Evolutionary conservation across 2,797 vertebrate genomes (phyloP).

Genomic region (Propithecus deckenii): DNA sequence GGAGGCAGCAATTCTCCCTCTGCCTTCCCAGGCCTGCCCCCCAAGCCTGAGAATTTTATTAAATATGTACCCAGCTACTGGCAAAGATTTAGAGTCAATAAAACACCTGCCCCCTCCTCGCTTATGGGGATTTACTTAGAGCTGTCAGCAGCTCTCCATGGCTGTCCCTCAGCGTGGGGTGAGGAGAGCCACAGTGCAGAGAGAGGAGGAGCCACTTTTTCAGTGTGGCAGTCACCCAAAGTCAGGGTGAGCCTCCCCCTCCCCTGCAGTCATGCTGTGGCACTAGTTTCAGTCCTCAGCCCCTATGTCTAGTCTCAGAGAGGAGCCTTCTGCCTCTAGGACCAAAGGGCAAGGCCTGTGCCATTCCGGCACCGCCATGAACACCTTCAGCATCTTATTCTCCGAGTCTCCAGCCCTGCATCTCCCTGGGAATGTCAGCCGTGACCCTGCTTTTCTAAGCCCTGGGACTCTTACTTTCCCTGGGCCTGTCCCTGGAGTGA

Average conservation of each 20-base stretch:
- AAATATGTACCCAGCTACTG: constrained; percentile 52
- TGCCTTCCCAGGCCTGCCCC: neutral
- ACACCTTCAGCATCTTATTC: neutral
- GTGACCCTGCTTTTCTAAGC: neutral
- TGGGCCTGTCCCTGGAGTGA: neutral
- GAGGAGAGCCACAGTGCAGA: neutral
- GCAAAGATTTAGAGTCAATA: constrained; percentile 61
- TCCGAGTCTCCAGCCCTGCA: neutral
- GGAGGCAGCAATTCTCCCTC: constrained; percentile 58
- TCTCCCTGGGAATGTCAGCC: neutral
- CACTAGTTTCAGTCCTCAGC: neutral
- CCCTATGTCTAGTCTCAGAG: neutral
- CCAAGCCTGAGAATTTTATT: constrained; percentile 50
- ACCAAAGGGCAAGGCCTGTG: neutral
- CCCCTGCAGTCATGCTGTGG: rapidly evolving
- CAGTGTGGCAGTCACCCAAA: neutral
- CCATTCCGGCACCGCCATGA: rapidly evolving
- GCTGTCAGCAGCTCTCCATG: neutral
- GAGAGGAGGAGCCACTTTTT: neutral
- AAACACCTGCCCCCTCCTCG: constrained; percentile 59
- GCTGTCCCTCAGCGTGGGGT: neutral
- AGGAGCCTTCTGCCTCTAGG: neutral
- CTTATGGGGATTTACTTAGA: constrained; percentile 14
- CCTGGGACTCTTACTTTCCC: neutral
- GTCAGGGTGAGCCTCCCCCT: neutral